Evolutionary conservation across 37 sponge, comb jelly and placozoan genomes (phyloP).

Genomic region (Ianthella basta): DNA sequence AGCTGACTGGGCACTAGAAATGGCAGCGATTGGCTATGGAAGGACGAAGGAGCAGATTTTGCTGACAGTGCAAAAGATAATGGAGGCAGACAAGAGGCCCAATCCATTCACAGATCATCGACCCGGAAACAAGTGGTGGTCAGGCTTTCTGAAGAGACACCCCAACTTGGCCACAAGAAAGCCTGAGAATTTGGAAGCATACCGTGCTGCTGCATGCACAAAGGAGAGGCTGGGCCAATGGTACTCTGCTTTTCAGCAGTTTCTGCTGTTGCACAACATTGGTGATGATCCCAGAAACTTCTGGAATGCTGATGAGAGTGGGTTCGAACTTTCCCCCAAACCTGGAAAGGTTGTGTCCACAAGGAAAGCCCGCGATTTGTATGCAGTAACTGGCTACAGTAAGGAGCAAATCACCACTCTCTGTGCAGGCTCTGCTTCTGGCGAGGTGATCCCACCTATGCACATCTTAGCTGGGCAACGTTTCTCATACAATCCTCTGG

Average conservation of each 20-base stretch:
- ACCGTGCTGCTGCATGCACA: background rate
- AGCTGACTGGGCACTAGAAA: slow-evolving; percentile 12
- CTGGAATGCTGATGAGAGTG: slow-evolving; percentile 57
- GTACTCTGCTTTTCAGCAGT: slow-evolving; percentile 12
- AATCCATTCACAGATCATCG: slow-evolving; percentile 37
- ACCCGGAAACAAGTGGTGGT: slow-evolving; percentile 51
- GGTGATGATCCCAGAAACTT: slow-evolving; percentile 9
- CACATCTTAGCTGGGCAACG: slow-evolving; percentile 42
- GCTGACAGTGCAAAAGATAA: slow-evolving; percentile 20
- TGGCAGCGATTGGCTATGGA: slow-evolving; percentile 56
- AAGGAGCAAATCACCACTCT: slow-evolving; percentile 54
- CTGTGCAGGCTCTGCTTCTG: slow-evolving; percentile 42
- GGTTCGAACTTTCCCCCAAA: slow-evolving; percentile 46
- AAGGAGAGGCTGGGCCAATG: background rate
- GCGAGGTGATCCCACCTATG: slow-evolving; percentile 45
- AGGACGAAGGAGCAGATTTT: slow-evolving; percentile 27
- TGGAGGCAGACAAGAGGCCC: slow-evolving; percentile 17
- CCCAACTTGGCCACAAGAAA: background rate
- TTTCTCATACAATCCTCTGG: slow-evolving; percentile 48
- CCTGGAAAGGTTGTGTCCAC: background rate
- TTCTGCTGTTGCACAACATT: slow-evolving; percentile 10
- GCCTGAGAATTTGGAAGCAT: background rate
- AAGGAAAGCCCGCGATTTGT: background rate
- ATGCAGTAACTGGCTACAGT: background rate
- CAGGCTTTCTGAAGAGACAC: slow-evolving; percentile 1